A percentile compares a stretch with the other conserved stretches of the same genome.
Evolutionary conservation across 1,140 invertebrate genomes (phyloP).

Genomic region (Uloborus diversus): DNA sequence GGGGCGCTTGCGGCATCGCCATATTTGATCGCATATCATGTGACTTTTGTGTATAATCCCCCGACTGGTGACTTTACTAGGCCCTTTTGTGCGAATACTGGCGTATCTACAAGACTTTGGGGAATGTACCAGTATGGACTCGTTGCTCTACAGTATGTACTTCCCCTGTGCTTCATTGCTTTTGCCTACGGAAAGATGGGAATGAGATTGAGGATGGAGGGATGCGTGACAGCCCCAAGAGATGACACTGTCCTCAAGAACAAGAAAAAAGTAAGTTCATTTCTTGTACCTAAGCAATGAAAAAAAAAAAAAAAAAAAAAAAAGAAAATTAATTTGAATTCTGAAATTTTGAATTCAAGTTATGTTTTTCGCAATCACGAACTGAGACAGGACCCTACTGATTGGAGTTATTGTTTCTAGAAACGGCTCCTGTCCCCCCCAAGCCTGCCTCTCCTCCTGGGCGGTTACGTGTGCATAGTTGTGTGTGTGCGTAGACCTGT

Average conservation of each 20-base stretch:
- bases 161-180: constrained; percentile 77
- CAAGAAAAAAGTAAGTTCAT: background rate
- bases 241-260: background rate
- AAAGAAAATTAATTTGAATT: too few species aligned
- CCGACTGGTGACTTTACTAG: constrained; percentile 59
- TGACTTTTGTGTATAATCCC: constrained; percentile 56
- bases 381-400: too few species aligned
- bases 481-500: too few species aligned
- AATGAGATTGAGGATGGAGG: background rate
- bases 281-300: too few species aligned
- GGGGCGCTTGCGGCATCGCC: constrained; percentile 61
- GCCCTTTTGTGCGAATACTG: constrained; percentile 72
- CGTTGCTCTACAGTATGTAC: constrained; percentile 75
- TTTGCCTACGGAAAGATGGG: background rate
- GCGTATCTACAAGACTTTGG: constrained; percentile 69
- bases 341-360: too few species aligned
- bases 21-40: constrained; percentile 60
- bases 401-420: too few species aligned
- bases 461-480: too few species aligned
- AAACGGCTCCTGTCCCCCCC: too few species aligned
- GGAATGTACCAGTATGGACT: constrained; percentile 68
- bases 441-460: too few species aligned
- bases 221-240: background rate
- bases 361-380: too few species aligned
- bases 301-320: too few species aligned